phyloP scores from a whole-genome alignment of 1,140 invertebrate genomes.

The Rhynchophorus ferrugineus region DNA sequence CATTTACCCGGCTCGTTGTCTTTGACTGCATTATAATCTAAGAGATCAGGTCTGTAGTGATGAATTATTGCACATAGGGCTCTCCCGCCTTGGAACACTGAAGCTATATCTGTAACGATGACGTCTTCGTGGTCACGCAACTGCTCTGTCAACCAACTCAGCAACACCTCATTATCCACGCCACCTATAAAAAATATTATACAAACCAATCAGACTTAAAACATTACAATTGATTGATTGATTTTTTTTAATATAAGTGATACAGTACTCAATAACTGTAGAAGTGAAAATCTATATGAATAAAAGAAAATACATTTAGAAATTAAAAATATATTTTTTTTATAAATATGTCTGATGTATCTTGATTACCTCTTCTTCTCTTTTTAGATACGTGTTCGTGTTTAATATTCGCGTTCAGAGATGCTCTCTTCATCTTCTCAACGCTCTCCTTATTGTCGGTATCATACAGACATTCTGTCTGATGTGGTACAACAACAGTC shows the following conservation, averaged over 20 bases:
- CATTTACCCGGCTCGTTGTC: conserved; percentile 53
- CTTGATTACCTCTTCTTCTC: conserved; percentile 53
- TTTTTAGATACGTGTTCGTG: conserved; percentile 51
- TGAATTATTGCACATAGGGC: conserved; percentile 77
- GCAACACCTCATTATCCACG: conserved; percentile 63
- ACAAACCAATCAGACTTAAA: background rate
- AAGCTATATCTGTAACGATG: conserved; percentile 59
- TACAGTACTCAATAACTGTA: too few species aligned
- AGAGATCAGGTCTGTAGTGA: conserved; percentile 80
- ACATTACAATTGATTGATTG: too few species aligned
- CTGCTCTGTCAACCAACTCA: conserved; percentile 71
- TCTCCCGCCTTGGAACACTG: conserved; percentile 67
- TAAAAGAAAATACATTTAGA: too few species aligned
- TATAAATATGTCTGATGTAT: too few species aligned
- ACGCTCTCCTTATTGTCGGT: conserved; percentile 50
- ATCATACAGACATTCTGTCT: conserved; percentile 52
- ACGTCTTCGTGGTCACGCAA: conserved; percentile 58
- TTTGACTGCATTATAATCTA: conserved; percentile 64
- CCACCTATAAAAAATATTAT: conserved; percentile 32
- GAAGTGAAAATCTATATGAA: too few species aligned
- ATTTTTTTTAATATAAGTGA: too few species aligned
- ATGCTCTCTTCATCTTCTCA: conserved; percentile 39
- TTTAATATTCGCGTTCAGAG: conserved; percentile 27
- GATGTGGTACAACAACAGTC: conserved; percentile 48
- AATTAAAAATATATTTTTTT: too few species aligned